Evolutionary conservation across 2,113 vertebrate species (phyloP).

Genomic region (Bubo blakistoni): DNA sequence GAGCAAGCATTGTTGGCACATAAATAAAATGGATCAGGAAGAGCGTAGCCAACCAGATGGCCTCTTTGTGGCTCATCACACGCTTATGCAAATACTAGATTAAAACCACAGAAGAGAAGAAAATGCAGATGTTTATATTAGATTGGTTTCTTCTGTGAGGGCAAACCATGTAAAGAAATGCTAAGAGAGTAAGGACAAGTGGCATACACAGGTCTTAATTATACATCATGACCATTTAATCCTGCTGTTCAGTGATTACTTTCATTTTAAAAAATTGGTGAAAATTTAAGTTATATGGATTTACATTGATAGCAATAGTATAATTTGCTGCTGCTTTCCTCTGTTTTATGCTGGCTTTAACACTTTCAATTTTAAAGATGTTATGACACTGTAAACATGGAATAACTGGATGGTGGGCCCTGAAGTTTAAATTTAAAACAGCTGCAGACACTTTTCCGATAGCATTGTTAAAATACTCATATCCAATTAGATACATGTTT

Average conservation of each 20-base stretch:
- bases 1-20: not conserved
- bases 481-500: not conserved
- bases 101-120: not conserved
- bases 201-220: not conserved
- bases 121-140: not conserved
- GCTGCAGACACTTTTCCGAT: not conserved
- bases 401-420: not conserved
- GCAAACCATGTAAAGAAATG: not conserved
- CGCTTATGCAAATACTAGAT: not conserved
- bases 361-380: not conserved
- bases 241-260: not conserved
- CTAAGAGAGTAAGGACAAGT: not conserved
- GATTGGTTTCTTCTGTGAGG: not conserved
- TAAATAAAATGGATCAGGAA: not conserved
- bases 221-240: not conserved
- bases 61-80: not conserved
- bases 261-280: not conserved
- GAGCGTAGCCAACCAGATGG: not conserved
- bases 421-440: not conserved
- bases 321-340: not conserved
- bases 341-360: not conserved
- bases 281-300: not conserved
- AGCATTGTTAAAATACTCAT: not conserved
- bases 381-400: not conserved
- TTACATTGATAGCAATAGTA: not conserved